Evolutionary conservation across 35 echinoderm and acorn worm genomes (phyloP), one percentile per base, ranked within the genome.

Genomic region (Acanthaster planci): DNA sequence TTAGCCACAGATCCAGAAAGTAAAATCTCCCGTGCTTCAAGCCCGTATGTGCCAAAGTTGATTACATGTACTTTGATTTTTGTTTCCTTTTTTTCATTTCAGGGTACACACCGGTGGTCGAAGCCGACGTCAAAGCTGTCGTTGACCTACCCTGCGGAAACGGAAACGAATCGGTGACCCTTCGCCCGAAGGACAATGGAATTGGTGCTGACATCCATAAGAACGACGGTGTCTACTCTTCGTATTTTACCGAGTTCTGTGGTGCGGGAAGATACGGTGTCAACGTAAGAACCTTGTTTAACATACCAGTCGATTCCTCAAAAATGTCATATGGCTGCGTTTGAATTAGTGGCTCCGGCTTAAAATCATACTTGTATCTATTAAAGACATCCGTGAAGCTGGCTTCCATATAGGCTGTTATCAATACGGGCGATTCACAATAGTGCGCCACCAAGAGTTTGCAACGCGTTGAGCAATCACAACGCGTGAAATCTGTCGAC

Each of bases 211-310:
- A 95, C 64, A 81, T 95, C n/a, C 87, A 55, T 9, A 81, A 57
- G 67, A 58, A 84, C 31, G 93, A 95, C 37, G 93, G 93, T 22
- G 90, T 95, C 50, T 95, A 95, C 42, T 95, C 93, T 0, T 76
- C 89, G 15, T 95, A 88, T 37, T 95, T 95, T 35, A 91, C 89
- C 6, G 50, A 78, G 10, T 95, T 95, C 39, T 29, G 76, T 14
- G 93, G 93, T 5, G 38, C 42, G 5, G 93, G 93, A 19, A 77
- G 89, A 29, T 90, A 95, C 35, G 85, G 85, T 8, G 93, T 87
- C 17, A 86, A 91, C 84, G 93, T 91, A 85, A 75, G 22, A 51
- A 8, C 0, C 37, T 26, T 78, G n/a, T 56, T 55, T 16, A 40
- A 40, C 4, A 15, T 22, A 6, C 12, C 42, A 47, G 42, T 47